Percentiles rank a stretch among this genome's conserved stretches.
These are phyloP conservation scores for Aphrophora alni DNA, from an alignment of 2,888 invertebrate genomes.

Conservation along the genomic window DNA sequence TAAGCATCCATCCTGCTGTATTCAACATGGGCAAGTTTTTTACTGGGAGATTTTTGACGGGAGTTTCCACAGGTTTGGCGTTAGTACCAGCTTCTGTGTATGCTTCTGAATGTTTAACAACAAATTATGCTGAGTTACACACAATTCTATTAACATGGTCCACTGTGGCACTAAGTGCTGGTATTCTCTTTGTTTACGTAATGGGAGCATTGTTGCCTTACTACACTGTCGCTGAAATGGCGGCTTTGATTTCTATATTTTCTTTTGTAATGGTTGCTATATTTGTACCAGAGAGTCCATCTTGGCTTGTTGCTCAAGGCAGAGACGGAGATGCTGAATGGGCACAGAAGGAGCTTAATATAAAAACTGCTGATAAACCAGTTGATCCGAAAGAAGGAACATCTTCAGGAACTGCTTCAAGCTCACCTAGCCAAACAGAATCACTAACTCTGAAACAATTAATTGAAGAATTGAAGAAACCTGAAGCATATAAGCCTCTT, in stretches of 20 bases:
- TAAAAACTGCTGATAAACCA: constrained; percentile 44
- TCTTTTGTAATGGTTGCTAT: constrained; percentile 57
- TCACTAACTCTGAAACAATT: constrained; percentile 43
- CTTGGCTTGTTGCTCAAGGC: constrained; percentile 61
- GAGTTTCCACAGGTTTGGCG: constrained; percentile 58
- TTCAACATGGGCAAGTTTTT: constrained; percentile 48
- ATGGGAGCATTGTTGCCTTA: constrained; percentile 61
- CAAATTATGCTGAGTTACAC: constrained; percentile 53
- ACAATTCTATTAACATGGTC: constrained; percentile 64
- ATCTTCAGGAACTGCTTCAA: constrained; percentile 41
- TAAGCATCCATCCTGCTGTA: constrained; percentile 56
- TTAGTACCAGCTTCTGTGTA: constrained; percentile 64
- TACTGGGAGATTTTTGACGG: constrained; percentile 56
- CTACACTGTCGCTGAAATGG: constrained; percentile 48
- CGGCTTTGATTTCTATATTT: constrained; percentile 57
- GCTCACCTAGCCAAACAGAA: constrained; percentile 52
- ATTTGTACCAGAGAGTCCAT: constrained; percentile 63
- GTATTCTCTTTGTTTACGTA: constrained; percentile 62
- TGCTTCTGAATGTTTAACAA: constrained; percentile 59
- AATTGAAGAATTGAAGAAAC: constrained; percentile 44
- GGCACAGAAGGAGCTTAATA: constrained; percentile 47
- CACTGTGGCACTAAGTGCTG: constrained; percentile 61
- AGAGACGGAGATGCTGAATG: constrained; percentile 59
- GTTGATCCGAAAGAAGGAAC: constrained; percentile 34
- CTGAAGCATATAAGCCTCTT: constrained; percentile 60